These are phyloP conservation scores for Capitella teleta DNA, from an alignment of 1,140 invertebrate species.

Conservation along the genomic window DNA sequence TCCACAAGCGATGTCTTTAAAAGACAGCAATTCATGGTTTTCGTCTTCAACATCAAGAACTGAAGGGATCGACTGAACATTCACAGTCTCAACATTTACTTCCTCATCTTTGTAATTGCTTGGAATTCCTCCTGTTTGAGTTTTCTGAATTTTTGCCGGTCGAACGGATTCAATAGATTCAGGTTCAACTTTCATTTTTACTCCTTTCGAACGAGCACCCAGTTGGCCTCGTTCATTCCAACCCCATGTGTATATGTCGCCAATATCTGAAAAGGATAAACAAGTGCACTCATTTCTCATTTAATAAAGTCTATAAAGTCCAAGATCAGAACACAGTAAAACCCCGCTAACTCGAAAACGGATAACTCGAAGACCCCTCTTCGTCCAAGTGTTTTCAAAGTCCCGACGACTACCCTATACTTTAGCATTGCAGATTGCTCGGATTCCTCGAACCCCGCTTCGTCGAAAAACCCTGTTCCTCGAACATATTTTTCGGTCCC, in stretches of 20 bases:
- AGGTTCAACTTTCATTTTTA: not conserved
- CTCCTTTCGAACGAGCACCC: conserved; percentile 44
- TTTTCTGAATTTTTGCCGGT: not conserved
- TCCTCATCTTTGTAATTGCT: not conserved
- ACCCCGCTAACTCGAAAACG: no score
- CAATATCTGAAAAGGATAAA: conserved; percentile 22
- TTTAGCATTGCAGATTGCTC: no score
- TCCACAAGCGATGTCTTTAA: conserved; percentile 24
- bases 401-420: no score
- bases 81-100: conserved; percentile 13
- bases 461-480: no score
- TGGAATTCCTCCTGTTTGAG: no score
- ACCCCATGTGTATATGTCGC: conserved; percentile 66
- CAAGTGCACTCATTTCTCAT: no score
- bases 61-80: conserved; percentile 17
- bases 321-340: no score
- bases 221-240: conserved; percentile 75
- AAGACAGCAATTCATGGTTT: conserved; percentile 8
- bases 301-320: no score
- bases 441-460: no score
- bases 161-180: not conserved
- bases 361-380: no score
- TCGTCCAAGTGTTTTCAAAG: no score
- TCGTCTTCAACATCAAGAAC: conserved; percentile 13
- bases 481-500: no score